These are phyloP conservation scores for Homalodisca vitripennis DNA, from an alignment of 1,140 invertebrate species.

Conservation along the genomic window DNA sequence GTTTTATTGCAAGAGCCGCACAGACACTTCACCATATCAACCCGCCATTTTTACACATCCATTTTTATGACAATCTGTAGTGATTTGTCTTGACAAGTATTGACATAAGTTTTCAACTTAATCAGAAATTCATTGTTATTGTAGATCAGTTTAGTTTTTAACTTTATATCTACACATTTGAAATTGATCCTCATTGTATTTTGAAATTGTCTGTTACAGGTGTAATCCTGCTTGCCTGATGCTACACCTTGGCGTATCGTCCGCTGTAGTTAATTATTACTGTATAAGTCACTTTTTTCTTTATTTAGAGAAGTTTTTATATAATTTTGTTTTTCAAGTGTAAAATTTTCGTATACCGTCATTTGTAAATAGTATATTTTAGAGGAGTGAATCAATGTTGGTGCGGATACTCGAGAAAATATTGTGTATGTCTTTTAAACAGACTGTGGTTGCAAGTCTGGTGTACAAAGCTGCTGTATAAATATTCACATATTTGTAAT, in stretches of 20 bases:
- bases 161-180: not conserved
- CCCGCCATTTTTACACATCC: not conserved
- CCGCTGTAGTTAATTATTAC: conserved; percentile 24
- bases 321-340: conserved; percentile 13
- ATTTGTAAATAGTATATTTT: conserved; percentile 12
- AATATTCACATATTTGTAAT: conserved; percentile 17
- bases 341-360: conserved; percentile 16
- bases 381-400: not conserved
- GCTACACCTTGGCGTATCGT: not conserved
- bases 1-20: no score
- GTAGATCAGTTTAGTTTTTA: not conserved
- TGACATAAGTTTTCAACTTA: not conserved
- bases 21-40: not conserved
- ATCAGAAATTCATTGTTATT: not conserved
- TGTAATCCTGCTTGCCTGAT: not conserved
- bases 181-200: not conserved
- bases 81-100: not conserved
- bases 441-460: not conserved
- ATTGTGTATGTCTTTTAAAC: no score
- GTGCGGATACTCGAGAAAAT: not conserved
- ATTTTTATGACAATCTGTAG: not conserved
- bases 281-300: not conserved
- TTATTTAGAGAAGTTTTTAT: conserved; percentile 22
- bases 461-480: conserved; percentile 14
- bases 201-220: not conserved